A percentile compares a stretch with the other conserved stretches of the same genome.
Conservation (phyloP, 2,113 vertebrate species). For the Seriola rivoliana region DNA sequence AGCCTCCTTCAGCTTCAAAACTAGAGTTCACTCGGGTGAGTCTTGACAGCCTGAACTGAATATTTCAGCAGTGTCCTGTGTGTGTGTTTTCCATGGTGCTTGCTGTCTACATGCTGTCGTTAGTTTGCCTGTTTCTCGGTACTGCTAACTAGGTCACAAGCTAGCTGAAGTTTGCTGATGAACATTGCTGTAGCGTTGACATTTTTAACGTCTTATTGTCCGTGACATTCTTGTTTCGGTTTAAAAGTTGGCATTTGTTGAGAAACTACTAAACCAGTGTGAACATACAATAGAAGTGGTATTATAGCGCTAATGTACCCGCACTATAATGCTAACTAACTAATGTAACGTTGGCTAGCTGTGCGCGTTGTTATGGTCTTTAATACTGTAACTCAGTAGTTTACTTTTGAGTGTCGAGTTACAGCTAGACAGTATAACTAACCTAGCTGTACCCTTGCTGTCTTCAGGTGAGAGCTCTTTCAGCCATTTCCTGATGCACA, state of each 20-base stretch:
- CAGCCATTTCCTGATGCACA: conserved; percentile 53
- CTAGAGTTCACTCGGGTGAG: conserved; percentile 69
- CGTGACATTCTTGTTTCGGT: background rate
- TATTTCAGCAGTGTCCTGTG: conserved; percentile 23
- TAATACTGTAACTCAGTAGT: conserved; percentile 6
- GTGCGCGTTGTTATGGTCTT: conserved; percentile 20
- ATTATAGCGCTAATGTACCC: background rate
- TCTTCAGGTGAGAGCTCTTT: conserved; percentile 34
- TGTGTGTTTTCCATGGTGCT: conserved; percentile 15
- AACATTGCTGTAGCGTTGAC: conserved; percentile 31
- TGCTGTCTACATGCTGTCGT: conserved; percentile 10
- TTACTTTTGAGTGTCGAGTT: background rate
- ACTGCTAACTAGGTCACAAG: conserved; percentile 71
- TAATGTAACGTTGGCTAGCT: conserved; percentile 11
- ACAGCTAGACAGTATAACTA: background rate
- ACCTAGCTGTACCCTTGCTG: conserved; percentile 1
- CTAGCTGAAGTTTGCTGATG: conserved; percentile 62
- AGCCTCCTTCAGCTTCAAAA: conserved; percentile 57
- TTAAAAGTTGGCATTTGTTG: background rate
- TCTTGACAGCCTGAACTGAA: conserved; percentile 30
- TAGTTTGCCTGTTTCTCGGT: conserved; percentile 12
- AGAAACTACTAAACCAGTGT: background rate
- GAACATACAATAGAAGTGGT: background rate
- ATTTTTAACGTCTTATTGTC: conserved; percentile 24
- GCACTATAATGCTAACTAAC: conserved; percentile 12